These are phyloP conservation scores for Aldabrachelys gigantea DNA, from an alignment of 2,113 vertebrate genomes.

Conservation along the genomic window DNA sequence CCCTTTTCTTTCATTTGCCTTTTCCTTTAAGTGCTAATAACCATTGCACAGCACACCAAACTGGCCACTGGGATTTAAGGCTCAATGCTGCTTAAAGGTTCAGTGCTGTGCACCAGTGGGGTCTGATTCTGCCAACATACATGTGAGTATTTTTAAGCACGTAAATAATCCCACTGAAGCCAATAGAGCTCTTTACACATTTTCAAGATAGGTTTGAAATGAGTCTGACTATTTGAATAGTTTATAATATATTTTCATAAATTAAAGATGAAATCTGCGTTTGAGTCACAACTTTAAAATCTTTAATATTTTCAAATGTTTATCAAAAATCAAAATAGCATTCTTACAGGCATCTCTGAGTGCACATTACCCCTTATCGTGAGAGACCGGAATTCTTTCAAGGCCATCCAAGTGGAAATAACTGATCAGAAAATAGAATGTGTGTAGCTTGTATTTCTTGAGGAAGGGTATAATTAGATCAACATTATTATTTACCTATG, in stretches of 20 bases:
- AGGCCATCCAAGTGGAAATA: neutral
- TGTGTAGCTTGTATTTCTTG: neutral
- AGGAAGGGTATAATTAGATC: neutral
- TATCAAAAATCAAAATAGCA: neutral
- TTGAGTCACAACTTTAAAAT: neutral
- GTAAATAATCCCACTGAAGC: neutral
- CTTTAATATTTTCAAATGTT: neutral
- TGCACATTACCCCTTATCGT: accelerated
- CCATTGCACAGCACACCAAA: accelerated
- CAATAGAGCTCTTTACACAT: neutral
- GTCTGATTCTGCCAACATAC: accelerated
- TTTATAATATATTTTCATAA: accelerated
- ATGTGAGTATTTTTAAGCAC: neutral
- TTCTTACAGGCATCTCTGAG: accelerated
- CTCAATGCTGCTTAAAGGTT: accelerated
- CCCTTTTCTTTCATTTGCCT: neutral
- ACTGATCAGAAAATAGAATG: neutral
- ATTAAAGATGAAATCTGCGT: neutral
- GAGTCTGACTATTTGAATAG: neutral
- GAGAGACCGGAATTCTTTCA: neutral
- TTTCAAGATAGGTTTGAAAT: neutral
- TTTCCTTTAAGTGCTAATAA: neutral
- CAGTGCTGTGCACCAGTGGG: accelerated
- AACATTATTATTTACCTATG: neutral
- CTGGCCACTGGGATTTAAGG: accelerated